These are phyloP conservation scores for Xestia rhomboidea DNA, from an alignment of 2,888 invertebrate species.

Conservation along the genomic window DNA sequence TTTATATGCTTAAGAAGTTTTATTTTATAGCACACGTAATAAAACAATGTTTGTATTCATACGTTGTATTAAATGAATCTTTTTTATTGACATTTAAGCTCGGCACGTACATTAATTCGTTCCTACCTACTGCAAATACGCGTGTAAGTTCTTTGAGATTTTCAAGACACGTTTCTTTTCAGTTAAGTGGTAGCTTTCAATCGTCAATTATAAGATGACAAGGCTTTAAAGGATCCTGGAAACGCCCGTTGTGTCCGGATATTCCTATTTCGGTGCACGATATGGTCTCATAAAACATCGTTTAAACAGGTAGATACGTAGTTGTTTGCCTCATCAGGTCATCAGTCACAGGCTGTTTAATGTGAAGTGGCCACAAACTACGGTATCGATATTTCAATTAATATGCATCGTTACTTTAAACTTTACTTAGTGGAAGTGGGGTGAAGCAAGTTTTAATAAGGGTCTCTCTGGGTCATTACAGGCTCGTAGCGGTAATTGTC, in stretches of 20 bases:
- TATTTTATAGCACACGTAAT: slow-evolving; percentile 73
- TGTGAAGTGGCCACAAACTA: slow-evolving; percentile 73
- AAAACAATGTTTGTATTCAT: slow-evolving; percentile 67
- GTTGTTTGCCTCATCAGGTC: background rate
- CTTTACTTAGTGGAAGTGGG: slow-evolving; percentile 81
- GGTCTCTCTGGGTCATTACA: slow-evolving; percentile 87
- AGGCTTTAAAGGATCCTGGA: background rate
- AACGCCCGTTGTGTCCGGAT: background rate
- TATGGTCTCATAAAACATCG: background rate
- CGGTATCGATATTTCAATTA: slow-evolving; percentile 84
- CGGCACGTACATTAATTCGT: slow-evolving; percentile 60
- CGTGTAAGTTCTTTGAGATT: slow-evolving; percentile 13
- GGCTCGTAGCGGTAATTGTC: slow-evolving; percentile 85
- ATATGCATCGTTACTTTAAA: slow-evolving; percentile 86
- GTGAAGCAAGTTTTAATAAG: slow-evolving; percentile 87
- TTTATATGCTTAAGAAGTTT: slow-evolving; percentile 79
- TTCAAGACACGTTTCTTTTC: slow-evolving; percentile 42
- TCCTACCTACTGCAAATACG: slow-evolving; percentile 34
- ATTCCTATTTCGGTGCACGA: background rate
- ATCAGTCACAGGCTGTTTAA: slow-evolving; percentile 59
- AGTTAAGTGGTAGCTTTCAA: slow-evolving; percentile 4
- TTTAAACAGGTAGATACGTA: background rate
- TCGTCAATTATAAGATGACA: background rate
- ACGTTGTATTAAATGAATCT: slow-evolving; percentile 62
- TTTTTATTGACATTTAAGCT: slow-evolving; percentile 57